Conservation (phyloP, 2,113 vertebrate species). For the Amblyornis subalaris region DNA sequence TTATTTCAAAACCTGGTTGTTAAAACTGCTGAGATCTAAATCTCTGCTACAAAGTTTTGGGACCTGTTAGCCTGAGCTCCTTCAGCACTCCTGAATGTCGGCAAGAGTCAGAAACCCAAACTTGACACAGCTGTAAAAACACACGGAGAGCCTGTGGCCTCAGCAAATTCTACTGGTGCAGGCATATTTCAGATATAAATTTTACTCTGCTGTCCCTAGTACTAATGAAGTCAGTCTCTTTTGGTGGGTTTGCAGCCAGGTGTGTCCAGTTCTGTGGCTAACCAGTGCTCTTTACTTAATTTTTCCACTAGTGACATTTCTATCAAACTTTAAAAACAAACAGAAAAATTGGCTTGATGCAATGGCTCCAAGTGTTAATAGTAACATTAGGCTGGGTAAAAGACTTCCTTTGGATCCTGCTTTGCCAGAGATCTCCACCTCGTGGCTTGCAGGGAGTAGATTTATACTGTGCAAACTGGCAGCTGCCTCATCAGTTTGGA, state of each 20-base stretch:
- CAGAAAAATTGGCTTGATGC: conserved; percentile 77
- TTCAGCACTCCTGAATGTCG: conserved; percentile 73
- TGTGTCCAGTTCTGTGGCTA: conserved; percentile 78
- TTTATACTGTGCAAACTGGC: conserved; percentile 15
- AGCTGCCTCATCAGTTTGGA: not conserved
- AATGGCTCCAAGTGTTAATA: conserved; percentile 74
- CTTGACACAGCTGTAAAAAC: conserved; percentile 87
- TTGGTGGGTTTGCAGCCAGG: conserved; percentile 76
- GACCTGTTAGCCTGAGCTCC: conserved; percentile 75
- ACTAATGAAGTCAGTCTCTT: conserved; percentile 80
- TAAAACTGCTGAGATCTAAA: conserved; percentile 76
- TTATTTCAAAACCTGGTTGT: conserved; percentile 77
- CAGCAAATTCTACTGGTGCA: conserved; percentile 73
- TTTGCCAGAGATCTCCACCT: conserved; percentile 71
- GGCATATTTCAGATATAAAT: conserved; percentile 81
- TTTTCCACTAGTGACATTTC: conserved; percentile 82
- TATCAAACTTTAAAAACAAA: conserved; percentile 79
- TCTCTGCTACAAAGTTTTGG: conserved; percentile 73
- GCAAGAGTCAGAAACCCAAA: conserved; percentile 75
- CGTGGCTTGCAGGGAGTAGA: conserved; percentile 43
- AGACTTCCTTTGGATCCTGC: conserved; percentile 55
- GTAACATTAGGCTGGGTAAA: conserved; percentile 68
- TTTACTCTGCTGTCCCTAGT: conserved; percentile 74
- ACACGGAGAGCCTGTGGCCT: conserved; percentile 74
- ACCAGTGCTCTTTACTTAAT: conserved; percentile 72